Evolutionary conservation across 2,113 vertebrate genomes (phyloP).

Genomic region (Cranoglanis bouderius): DNA sequence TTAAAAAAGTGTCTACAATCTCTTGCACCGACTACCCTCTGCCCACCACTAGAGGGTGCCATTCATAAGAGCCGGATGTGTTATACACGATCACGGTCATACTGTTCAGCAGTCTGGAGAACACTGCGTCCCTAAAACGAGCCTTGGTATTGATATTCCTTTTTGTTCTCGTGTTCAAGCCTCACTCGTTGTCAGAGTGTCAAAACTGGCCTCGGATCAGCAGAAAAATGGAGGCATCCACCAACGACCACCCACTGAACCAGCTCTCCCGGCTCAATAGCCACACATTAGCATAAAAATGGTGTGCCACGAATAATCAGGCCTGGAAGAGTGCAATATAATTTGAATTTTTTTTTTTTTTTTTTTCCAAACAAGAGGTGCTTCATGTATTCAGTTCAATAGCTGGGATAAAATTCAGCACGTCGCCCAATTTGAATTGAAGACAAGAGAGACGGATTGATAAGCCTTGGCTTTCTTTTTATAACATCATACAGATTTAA

Average conservation of each 20-base stretch:
- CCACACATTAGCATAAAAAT: slow-evolving; percentile 43
- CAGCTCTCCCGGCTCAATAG: neutral
- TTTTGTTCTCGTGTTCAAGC: neutral
- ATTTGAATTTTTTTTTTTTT: neutral
- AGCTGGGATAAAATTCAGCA: neutral
- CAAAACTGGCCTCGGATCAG: slow-evolving; percentile 10
- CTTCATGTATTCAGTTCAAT: slow-evolving; percentile 1
- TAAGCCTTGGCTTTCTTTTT: neutral
- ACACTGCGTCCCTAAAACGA: neutral
- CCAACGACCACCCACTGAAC: neutral
- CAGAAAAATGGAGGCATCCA: neutral
- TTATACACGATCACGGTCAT: neutral
- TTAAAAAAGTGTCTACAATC: neutral
- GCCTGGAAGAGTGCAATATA: neutral
- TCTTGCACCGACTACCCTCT: neutral
- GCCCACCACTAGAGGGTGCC: slow-evolving; percentile 18
- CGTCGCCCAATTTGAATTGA: neutral
- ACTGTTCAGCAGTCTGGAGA: neutral
- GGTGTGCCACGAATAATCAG: slow-evolving; percentile 23
- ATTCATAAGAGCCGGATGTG: neutral
- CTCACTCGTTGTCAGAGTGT: neutral
- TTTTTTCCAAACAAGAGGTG: slow-evolving; percentile 9
- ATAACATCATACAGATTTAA: neutral
- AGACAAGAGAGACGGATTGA: neutral
- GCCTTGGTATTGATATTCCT: neutral